Base-by-base conservation (phyloP, 2,113 vertebrate genomes). In the Calyptommatus sinebrachiatus region DNA sequence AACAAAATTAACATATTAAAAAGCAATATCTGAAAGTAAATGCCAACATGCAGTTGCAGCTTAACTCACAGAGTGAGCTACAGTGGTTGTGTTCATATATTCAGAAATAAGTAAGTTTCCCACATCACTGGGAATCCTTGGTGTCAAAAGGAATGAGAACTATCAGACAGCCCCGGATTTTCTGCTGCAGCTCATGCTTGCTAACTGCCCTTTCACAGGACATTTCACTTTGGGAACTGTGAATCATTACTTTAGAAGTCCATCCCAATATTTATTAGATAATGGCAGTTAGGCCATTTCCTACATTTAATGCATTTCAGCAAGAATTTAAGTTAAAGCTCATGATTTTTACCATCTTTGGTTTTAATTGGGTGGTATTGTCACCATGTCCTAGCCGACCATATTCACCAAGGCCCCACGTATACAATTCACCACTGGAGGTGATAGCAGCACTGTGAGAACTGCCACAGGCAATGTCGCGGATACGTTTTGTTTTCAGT, bases 371-470 rank as follows among this genome's bases (percentile, higher is more conserved):
- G 1, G 98, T 99, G 1, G 98, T 97, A 88, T 99, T 99, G 91
- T 99, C 98, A 5, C 98, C 98, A 2, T 99, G 98, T 50, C 98
- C 98, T 22, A 99, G 92, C 1, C 98, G 96, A 57, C 98, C 98
- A 24, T 99, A 99, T 78, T 99, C 98, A 14, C 98, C 98, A 16
- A 99, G 92, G 12, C 98, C 98, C 98, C 98, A 99, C 1, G 98
- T 97, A 78, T 99, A 99, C 60, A 99, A 93, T 28, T 99, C 98
- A 16, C 98, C 98, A 0, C 98, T 99, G 62, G 98, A 99, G 1
- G 98, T 99, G 89, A 99, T 98, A 2, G 98, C 98, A 0, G 98
- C 97, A 1, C 98, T 99, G 82, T 99, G 98, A 3, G 98, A 99
- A 87, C 98, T 99, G 62, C 98, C 98, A 45, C 98, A 99, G 35